A percentile compares a stretch with the other conserved stretches of the same genome.
phyloP scores from a whole-genome alignment of 2,113 vertebrate species.

The Pachypanchax playfairii region DNA sequence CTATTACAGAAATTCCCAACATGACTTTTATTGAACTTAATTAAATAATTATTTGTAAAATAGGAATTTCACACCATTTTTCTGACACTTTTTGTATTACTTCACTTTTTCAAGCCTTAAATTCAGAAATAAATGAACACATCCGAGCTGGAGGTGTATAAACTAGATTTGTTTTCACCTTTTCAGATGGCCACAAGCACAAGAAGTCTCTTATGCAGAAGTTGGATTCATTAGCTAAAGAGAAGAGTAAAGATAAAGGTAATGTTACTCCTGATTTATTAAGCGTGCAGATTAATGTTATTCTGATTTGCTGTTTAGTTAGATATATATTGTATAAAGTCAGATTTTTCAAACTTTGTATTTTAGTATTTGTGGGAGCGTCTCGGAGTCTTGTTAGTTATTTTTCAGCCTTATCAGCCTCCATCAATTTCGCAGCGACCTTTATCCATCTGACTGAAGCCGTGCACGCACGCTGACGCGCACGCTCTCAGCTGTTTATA shows the following conservation, averaged over 20 bases:
- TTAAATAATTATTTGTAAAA: too few species aligned
- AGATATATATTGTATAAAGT: too few species aligned
- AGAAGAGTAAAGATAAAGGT: conserved; percentile 98
- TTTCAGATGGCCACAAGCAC: conserved; percentile 92
- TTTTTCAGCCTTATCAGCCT: conserved; percentile 35
- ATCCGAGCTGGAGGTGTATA: too few species aligned
- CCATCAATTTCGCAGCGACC: conserved; percentile 48
- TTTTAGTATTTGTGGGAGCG: conserved; percentile 22
- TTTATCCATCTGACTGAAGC: conserved; percentile 51
- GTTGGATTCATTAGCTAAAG: conserved; percentile 95
- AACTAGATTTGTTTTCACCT: conserved; percentile 17
- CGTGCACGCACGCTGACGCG: conserved; percentile 40
- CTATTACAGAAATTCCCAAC: too few species aligned
- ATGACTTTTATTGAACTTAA: too few species aligned
- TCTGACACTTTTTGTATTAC: conserved; percentile 4
- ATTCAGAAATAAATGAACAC: neutral
- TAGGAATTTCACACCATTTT: conserved; percentile 4
- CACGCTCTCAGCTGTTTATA: conserved; percentile 55
- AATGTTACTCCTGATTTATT: conserved; percentile 38
- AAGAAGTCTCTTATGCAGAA: conserved; percentile 95
- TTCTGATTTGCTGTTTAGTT: conserved; percentile 6
- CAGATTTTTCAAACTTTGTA: conserved; percentile 30
- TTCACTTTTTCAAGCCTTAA: neutral
- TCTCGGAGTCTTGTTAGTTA: conserved; percentile 22
- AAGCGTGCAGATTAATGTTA: neutral